Percentiles rank a stretch among this genome's conserved stretches.
Evolutionary conservation across 2,113 vertebrate species (phyloP).

Genomic region (Erinaceus europaeus): DNA sequence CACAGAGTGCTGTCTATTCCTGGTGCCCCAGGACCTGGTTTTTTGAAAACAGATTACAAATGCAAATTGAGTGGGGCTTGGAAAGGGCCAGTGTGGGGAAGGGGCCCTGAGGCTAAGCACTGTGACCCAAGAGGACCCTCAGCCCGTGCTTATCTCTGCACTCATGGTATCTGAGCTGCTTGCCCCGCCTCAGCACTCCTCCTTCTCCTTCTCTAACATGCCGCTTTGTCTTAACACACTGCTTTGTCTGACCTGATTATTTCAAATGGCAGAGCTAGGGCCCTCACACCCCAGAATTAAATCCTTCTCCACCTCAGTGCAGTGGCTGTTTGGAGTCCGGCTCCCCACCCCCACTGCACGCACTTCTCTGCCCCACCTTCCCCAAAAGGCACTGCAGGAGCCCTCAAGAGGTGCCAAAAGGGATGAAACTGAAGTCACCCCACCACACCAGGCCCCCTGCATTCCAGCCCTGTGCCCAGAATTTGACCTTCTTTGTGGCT

Average conservation of each 20-base stretch:
- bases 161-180: neutral
- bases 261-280: neutral
- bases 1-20: too few relatives aligned
- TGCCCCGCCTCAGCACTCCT: neutral
- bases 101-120: too few relatives aligned
- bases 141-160: neutral
- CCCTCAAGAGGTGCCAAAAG: slow-evolving; percentile 26
- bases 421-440: slow-evolving; percentile 11
- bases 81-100: neutral
- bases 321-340: neutral
- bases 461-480: slow-evolving; percentile 67
- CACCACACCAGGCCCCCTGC: slow-evolving; percentile 47
- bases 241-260: neutral
- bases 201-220: neutral
- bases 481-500: slow-evolving; percentile 68
- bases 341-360: neutral
- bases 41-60: too few relatives aligned
- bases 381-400: neutral
- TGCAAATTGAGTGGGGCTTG: too few relatives aligned
- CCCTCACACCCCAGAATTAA: neutral
- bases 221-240: neutral
- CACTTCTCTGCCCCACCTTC: neutral
- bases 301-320: neutral
- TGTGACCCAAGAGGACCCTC: too few relatives aligned
- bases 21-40: too few relatives aligned